Base-by-base conservation (phyloP, 2,113 vertebrate species). In the Acanthisitta chloris region DNA sequence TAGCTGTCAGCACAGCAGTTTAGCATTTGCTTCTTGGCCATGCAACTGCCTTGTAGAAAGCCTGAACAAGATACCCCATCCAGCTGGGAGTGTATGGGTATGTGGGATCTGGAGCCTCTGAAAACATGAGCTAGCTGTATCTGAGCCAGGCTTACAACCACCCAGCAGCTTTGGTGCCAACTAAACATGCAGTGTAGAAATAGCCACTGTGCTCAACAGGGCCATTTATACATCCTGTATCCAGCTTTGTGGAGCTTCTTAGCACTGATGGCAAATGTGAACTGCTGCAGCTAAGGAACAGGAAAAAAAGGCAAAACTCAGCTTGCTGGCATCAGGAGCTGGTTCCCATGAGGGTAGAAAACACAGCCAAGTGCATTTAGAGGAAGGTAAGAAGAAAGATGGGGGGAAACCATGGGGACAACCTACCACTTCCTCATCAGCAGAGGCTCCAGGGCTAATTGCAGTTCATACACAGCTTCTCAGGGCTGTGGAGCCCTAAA, bases 181-280 rank as follows among this genome's bases (percentile, higher is more conserved):
- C 20, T 52, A 66, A 77, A 19, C 33, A 58, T 1, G 1, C 16
- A 33, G 34, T 1, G 1, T 0, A 72, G 34, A 33, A 81, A 57
- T 3, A 86, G 46, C 42, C 31, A 61, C 43, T 31, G 1, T 0
- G 4, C 64, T 79, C 45, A 40, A 3, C 0, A 61, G 42, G 36
- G 26, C 40, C 48, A 29, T 25, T 71, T n/a, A 12, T 3, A 48
- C 19, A 72, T 72, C 48, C 45, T 1, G 0, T 7, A 48, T 8
- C 14, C 52, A 88, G 38, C 43, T 70, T 70, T 28, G 54, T 8
- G 14, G n/a, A 72, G 34, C 25, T 81, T 28, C 57, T 72, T 33
- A 73, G 52, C 20, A 14, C 38, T 42, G 26, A 12, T 36, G 42
- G 23, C 14, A 92, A 36, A 36, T 0, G 3, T 34, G 64, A 66